These are phyloP conservation scores for Julus scandinavius DNA, from an alignment of 2,888 invertebrate genomes.

Conservation along the genomic window DNA sequence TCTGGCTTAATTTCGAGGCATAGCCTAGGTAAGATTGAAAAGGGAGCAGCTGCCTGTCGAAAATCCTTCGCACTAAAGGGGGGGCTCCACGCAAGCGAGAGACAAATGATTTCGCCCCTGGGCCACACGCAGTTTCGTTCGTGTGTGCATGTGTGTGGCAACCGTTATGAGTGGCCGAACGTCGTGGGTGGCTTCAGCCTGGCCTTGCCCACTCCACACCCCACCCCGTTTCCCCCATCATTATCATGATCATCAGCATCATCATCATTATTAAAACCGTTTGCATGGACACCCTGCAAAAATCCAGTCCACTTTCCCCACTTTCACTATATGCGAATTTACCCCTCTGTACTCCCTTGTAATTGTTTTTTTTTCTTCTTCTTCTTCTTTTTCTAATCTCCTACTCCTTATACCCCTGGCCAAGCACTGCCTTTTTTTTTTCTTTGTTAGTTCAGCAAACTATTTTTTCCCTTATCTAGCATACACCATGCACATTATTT, in stretches of 20 bases:
- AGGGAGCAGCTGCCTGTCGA: neutral
- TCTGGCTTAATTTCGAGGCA: neutral
- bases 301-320: neutral
- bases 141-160: constrained; percentile 1
- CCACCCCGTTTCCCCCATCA: neutral
- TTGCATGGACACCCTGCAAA: neutral
- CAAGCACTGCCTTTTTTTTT: neutral
- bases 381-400: neutral
- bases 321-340: too few species aligned
- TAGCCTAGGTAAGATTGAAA: neutral
- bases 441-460: neutral
- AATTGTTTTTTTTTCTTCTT: neutral
- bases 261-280: neutral
- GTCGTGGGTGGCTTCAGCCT: neutral
- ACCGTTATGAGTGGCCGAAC: neutral
- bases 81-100: neutral
- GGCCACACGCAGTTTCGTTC: neutral
- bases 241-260: too few species aligned
- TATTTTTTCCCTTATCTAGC: neutral
- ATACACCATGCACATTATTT: neutral
- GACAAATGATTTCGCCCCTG: constrained; percentile 1
- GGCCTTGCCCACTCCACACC: neutral
- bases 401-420: neutral
- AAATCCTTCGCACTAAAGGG: neutral
- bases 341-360: neutral